Percentiles rank a stretch among this genome's conserved stretches.
phyloP scores from a whole-genome alignment of 2,113 vertebrate genomes.

The Verasper variegatus region DNA sequence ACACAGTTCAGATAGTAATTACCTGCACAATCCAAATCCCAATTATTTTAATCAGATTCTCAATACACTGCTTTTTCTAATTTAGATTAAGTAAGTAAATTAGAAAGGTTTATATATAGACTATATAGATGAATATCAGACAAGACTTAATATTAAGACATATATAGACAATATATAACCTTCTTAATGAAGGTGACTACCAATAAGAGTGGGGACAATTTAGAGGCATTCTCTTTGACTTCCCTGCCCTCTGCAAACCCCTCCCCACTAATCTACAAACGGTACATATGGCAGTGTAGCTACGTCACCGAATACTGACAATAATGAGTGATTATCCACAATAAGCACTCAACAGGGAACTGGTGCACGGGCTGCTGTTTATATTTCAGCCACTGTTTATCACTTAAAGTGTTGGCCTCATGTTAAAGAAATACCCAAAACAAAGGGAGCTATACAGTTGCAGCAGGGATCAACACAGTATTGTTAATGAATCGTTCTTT shows the following conservation, averaged over 20 bases:
- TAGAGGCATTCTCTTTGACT: not conserved
- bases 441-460: conserved; percentile 29
- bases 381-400: conserved; percentile 31
- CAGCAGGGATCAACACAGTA: conserved; percentile 23
- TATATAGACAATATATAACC: not conserved
- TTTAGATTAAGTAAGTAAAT: too few relatives aligned
- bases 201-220: too few relatives aligned
- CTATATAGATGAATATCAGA: not conserved
- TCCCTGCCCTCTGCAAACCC: not conserved
- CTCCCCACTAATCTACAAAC: not conserved
- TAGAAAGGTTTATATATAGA: not conserved
- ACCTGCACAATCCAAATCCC: not conserved
- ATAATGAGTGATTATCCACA: conserved; percentile 28
- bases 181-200: not conserved
- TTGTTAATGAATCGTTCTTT: conserved; percentile 29
- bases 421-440: conserved; percentile 18
- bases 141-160: not conserved
- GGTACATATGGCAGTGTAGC: not conserved
- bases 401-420: conserved; percentile 23
- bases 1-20: not conserved
- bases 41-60: not conserved
- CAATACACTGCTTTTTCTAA: too few relatives aligned
- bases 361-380: conserved; percentile 19
- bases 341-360: conserved; percentile 20
- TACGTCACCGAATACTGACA: conserved; percentile 8